Conservation (phyloP, 2,797 vertebrate species). For the Hirundo rustica region DNA sequence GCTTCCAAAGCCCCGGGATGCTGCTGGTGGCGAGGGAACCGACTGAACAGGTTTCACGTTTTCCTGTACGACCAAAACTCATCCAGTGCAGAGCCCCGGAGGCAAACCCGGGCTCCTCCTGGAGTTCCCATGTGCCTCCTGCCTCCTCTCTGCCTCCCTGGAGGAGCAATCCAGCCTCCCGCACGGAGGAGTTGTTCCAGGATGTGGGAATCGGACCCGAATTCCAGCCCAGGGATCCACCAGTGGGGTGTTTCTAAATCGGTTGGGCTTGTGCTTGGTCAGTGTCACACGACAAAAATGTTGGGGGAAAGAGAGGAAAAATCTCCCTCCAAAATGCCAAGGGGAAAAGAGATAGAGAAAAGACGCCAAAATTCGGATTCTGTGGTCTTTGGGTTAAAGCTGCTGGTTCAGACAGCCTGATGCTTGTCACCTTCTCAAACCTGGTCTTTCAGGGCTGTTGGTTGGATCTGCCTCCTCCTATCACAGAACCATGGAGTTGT, state of each 20-base stretch:
- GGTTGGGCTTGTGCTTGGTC: fast-evolving
- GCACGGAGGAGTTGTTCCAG: fast-evolving
- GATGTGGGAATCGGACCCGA: background rate
- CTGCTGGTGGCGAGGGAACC: background rate
- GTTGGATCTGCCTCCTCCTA: background rate
- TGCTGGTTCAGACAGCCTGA: background rate
- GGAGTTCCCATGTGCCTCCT: background rate
- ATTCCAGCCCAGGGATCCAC: background rate
- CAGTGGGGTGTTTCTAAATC: fast-evolving
- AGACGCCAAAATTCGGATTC: background rate
- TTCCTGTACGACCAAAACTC: background rate
- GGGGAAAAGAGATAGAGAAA: background rate
- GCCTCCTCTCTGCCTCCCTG: background rate
- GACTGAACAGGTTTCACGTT: slow-evolving; percentile 19
- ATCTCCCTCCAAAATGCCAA: background rate
- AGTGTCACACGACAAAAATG: fast-evolving
- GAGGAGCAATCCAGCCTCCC: background rate
- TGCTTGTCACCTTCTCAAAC: background rate
- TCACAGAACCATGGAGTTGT: background rate
- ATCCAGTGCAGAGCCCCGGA: background rate
- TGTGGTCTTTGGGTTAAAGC: background rate
- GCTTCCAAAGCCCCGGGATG: background rate
- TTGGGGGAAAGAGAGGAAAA: background rate
- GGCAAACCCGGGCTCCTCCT: background rate
- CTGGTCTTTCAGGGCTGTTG: background rate